These are phyloP conservation scores for Polydesmus complanatus DNA, from an alignment of 2,888 invertebrate species.

Conservation along the genomic window DNA sequence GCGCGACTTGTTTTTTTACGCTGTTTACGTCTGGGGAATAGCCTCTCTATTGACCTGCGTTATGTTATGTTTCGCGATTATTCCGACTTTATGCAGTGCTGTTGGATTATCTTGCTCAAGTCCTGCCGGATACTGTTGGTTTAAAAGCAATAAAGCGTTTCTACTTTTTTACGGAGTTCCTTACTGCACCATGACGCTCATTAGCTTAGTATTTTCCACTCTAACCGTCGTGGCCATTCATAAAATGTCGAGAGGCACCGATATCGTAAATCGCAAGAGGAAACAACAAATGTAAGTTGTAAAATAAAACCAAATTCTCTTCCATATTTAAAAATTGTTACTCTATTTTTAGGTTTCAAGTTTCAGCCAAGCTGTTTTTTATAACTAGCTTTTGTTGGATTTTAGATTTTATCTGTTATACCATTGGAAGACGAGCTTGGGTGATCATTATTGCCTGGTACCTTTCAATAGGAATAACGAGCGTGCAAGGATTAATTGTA, in stretches of 20 bases:
- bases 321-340: too few species aligned
- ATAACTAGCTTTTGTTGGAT: neutral
- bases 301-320: neutral
- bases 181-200: neutral
- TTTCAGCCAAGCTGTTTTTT: neutral
- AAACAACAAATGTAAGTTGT: neutral
- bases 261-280: neutral
- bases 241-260: neutral
- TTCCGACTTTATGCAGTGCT: neutral
- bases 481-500: neutral
- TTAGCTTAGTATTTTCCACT: neutral
- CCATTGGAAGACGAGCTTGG: neutral
- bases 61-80: neutral
- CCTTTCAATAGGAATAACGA: neutral
- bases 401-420: neutral
- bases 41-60: neutral
- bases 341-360: neutral
- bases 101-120: neutral
- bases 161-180: neutral
- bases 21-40: neutral
- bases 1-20: neutral
- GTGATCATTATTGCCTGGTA: neutral
- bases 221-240: neutral
- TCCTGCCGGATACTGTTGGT: neutral
- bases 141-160: neutral